These are phyloP conservation scores for Tetanocera ferruginea DNA, from an alignment of 2,888 invertebrate species.

Conservation along the genomic window DNA sequence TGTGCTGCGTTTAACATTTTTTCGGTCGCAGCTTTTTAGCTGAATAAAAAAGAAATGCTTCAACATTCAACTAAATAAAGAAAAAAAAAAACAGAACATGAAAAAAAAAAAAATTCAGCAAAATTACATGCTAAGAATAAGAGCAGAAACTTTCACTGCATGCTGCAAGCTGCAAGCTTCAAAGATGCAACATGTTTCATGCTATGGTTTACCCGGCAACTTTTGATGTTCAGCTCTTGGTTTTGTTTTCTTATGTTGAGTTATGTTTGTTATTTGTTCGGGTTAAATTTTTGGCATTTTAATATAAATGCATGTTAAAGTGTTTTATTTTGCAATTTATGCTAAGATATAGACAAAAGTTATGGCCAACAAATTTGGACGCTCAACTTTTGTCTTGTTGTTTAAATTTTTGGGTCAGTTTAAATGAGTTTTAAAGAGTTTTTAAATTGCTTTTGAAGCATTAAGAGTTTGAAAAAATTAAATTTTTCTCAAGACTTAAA, in stretches of 20 bases:
- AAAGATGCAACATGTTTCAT: slow-evolving; percentile 13
- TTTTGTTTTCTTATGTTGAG: too few species aligned
- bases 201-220: background rate
- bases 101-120: background rate
- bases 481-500: too few species aligned
- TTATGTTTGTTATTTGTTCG: background rate
- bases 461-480: too few species aligned
- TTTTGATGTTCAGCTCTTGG: background rate
- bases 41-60: background rate
- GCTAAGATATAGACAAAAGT: background rate
- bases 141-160: slow-evolving; percentile 12
- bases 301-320: background rate
- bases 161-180: background rate
- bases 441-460: too few species aligned
- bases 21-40: background rate
- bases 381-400: too few species aligned
- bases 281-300: slow-evolving; percentile 8
- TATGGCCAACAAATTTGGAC: background rate
- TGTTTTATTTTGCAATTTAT: background rate
- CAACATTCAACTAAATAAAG: background rate
- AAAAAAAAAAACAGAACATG: too few species aligned
- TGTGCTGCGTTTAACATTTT: background rate
- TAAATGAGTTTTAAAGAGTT: too few species aligned
- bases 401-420: too few species aligned
- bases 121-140: background rate